Evolutionary conservation across 2,888 invertebrate genomes (phyloP).

Genomic region (Adelognathus sp.): DNA sequence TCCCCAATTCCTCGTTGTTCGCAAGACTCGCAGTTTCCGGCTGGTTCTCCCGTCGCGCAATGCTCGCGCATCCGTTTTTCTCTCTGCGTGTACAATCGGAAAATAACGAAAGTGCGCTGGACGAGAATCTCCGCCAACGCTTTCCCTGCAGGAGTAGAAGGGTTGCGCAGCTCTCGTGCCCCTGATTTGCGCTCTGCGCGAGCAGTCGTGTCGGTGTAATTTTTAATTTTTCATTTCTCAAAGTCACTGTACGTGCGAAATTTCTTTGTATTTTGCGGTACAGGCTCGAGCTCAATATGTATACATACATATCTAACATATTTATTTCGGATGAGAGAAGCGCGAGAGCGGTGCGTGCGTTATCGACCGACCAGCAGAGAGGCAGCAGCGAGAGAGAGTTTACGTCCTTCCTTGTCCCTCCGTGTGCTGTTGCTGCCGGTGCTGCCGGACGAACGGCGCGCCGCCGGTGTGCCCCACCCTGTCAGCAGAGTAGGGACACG

Average conservation of each 20-base stretch:
- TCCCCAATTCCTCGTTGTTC: not conserved
- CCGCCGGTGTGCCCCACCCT: constrained; percentile 61
- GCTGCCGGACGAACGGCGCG: constrained; percentile 42
- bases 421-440: constrained; percentile 28
- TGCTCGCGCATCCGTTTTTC: not conserved
- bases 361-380: constrained; percentile 52
- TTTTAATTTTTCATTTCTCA: not conserved
- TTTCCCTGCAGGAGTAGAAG: not conserved
- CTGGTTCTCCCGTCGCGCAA: not conserved
- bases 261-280: not conserved
- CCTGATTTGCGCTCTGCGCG: constrained; percentile 1
- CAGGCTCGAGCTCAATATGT: too few relatives aligned
- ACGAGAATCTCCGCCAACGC: not conserved
- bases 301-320: not conserved
- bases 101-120: not conserved
- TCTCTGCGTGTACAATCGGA: not conserved
- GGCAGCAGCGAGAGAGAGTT: constrained; percentile 36
- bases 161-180: constrained; percentile 26
- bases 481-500: constrained; percentile 43
- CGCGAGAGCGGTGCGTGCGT: constrained; percentile 45
- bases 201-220: not conserved
- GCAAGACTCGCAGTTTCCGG: not conserved
- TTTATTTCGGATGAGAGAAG: not conserved
- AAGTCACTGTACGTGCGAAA: not conserved
- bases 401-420: constrained; percentile 48